Evolutionary conservation across 2,797 vertebrate genomes (phyloP), one percentile per base, ranked within the genome.

Genomic region (Basileuterus tristriatus): DNA sequence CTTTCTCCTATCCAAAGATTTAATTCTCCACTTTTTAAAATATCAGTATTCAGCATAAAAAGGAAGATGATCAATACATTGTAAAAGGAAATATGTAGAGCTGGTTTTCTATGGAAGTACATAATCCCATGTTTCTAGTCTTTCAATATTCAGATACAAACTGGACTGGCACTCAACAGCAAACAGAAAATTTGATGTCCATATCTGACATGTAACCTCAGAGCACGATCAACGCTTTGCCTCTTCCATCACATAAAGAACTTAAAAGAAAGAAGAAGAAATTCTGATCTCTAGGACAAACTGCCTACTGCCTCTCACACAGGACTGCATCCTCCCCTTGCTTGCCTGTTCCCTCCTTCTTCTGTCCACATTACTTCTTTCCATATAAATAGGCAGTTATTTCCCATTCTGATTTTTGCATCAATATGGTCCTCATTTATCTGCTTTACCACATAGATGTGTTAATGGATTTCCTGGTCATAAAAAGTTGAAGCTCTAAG

Each of bases 401-500:
- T 92, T 94, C 64, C 72, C 69, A 47, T 74, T 67, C 59, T 70
- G 41, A 49, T 65, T 83, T 91, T 89, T 89, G 65, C 46, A 83
- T 87, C 53, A 85, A 59, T 64, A 75, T 2, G 10, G 26, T 26
- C 65, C 86, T 78, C 70, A 81, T 93, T 90, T 92, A 87, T 79
- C 77, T 94, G 77, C 70, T 92, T 93, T 85, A 60, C 70, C 84
- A 89, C 50, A 76, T 11, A 76, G 44, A 91, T 65, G 79, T 62
- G 44, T 52, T 89, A 93, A 76, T 63, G 46, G 56, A 87, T 85
- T 85, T 90, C 36, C 23, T 55, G 55, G 50, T 43, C 70, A 55
- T 47, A 84, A 92, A 85, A 75, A 86, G 59, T 16, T 86, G 70
- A 90, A 91, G 36, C 44, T 88, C 39, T 49, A 69, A 69, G 59